phyloP scores from a whole-genome alignment of 2,113 vertebrate genomes.

The Merops nubicus region DNA sequence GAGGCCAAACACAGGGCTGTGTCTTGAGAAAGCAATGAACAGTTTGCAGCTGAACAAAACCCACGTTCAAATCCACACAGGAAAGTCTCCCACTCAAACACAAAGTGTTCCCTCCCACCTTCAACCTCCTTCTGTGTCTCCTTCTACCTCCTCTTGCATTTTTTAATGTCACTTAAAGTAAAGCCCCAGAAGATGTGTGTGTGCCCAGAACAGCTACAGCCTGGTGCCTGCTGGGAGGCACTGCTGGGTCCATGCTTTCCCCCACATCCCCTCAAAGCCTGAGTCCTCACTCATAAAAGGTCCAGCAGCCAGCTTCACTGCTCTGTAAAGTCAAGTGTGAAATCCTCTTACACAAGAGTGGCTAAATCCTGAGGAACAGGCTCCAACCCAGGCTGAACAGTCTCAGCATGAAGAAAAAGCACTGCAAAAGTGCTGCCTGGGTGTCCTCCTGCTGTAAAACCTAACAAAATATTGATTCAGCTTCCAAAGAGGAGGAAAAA shows the following conservation, averaged over 20 bases:
- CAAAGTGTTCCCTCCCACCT: neutral
- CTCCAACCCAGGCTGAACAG: neutral
- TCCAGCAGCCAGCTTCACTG: neutral
- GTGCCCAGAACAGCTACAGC: neutral
- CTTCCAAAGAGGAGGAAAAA: neutral
- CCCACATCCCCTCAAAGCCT: neutral
- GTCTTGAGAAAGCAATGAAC: neutral
- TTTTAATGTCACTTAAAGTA: neutral
- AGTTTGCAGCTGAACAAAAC: neutral
- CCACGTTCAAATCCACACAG: neutral
- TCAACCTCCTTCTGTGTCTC: neutral
- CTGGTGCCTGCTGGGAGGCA: neutral
- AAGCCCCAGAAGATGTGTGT: neutral
- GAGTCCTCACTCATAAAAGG: neutral
- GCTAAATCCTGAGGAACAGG: neutral
- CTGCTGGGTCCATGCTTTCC: neutral
- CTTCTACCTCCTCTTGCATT: neutral
- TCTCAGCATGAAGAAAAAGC: neutral
- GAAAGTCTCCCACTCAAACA: neutral
- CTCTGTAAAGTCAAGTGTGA: neutral
- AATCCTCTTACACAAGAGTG: neutral
- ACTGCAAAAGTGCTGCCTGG: neutral
- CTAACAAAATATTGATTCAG: neutral
- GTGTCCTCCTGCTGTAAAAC: neutral
- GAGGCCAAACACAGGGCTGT: neutral